Percentiles rank a stretch among this genome's conserved stretches.
Conservation (phyloP, 64 coral and sea anemone species). For the Montipora efflorescens region DNA sequence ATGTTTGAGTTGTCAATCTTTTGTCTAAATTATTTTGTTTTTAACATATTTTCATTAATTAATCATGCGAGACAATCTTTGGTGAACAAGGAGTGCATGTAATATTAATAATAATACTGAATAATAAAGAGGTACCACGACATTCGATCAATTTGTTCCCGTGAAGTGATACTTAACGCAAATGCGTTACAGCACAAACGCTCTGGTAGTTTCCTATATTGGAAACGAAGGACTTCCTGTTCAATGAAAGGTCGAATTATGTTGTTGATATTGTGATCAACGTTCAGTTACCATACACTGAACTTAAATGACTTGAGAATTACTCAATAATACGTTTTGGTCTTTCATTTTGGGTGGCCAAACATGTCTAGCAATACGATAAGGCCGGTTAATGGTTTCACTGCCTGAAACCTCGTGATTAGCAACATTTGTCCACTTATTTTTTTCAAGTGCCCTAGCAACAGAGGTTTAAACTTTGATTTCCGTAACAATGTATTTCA, state of each 20-base stretch:
- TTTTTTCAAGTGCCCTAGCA: neutral
- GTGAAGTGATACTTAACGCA: neutral
- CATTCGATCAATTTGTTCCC: neutral
- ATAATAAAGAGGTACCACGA: neutral
- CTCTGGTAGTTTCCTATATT: neutral
- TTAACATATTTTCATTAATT: neutral
- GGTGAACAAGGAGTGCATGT: too few species aligned
- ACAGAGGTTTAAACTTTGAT: neutral
- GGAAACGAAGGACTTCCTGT: neutral
- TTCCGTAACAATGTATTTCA: neutral
- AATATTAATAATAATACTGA: neutral
- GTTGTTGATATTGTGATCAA: neutral
- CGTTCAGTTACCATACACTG: neutral
- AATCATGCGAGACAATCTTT: neutral
- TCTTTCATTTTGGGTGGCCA: neutral
- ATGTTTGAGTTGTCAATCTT: neutral
- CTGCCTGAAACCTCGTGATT: constrained; percentile 4
- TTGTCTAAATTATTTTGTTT: constrained; percentile 5
- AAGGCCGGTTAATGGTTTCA: neutral
- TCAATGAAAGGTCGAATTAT: too few species aligned
- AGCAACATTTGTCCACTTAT: neutral
- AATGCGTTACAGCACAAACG: neutral
- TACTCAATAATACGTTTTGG: neutral
- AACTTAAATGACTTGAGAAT: neutral
- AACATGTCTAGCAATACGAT: neutral